Evolutionary conservation across 2,113 vertebrate genomes (phyloP).

Genomic region (Macrotus californicus): DNA sequence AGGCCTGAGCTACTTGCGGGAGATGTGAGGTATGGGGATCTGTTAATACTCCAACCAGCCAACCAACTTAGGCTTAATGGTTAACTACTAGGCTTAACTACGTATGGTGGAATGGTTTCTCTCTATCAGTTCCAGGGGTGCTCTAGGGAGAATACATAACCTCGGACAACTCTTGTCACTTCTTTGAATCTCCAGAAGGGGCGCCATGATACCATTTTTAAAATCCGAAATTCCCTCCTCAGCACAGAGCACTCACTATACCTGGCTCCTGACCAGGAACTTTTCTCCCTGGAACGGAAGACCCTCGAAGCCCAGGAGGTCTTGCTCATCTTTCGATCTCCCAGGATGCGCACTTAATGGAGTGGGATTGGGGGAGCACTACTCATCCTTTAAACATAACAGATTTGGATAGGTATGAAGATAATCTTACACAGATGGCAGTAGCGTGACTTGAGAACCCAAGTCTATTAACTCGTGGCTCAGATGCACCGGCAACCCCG

Average conservation of each 20-base stretch:
- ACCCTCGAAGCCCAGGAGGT: background rate
- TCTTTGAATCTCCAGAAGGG: constrained; percentile 28
- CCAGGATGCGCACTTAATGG: background rate
- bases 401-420: background rate
- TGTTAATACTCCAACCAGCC: constrained; percentile 32
- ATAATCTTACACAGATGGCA: constrained; percentile 16
- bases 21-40: background rate
- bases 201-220: background rate
- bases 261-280: background rate
- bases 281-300: background rate
- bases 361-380: background rate
- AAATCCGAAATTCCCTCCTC: background rate
- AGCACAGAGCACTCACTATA: background rate
- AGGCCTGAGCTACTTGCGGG: background rate
- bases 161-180: background rate
- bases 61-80: constrained; percentile 20
- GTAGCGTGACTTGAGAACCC: background rate
- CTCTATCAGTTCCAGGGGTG: background rate
- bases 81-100: constrained; percentile 40
- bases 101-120: background rate
- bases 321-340: background rate
- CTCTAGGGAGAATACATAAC: background rate
- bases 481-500: background rate
- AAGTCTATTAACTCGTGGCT: background rate
- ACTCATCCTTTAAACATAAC: background rate